Base-by-base conservation (phyloP, 2,797 vertebrate genomes). In the Sebastes matsubarae region DNA sequence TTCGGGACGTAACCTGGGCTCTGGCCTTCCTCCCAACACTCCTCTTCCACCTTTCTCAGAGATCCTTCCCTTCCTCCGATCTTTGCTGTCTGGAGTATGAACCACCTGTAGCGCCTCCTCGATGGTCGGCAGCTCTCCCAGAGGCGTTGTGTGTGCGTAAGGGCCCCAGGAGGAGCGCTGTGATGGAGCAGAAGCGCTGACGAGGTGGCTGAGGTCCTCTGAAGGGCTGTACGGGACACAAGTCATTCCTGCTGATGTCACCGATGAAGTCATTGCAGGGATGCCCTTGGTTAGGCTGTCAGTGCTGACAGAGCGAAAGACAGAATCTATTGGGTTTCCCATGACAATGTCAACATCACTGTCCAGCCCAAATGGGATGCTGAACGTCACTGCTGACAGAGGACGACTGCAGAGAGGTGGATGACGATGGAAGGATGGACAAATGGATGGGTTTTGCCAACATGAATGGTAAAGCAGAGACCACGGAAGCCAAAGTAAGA, bases 291-390 rank as follows among this genome's bases (percentile, higher is more conserved):
- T 91, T 80, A 97, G 94, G 93, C 96, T 97, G 91, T 98, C 97
- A 0, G 95, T 96, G 93, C 97, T 98, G 93, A 95, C 95, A 0
- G 97, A 98, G 81, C 96, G 97, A 80, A 96, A 96, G 16, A 98
- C 93, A 92, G 90, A 93, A 87, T 93, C 94, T 68, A 97, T 96
- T 10, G 97, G 97, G 93, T 98, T 98, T 79, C 97, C 97, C 97
- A 98, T 98, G 87, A 98, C 97, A 64, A 98, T 95, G 86, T 98
- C 97, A 92, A 98, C 97, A 67, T 98, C 97, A 94, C 97, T 98
- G 96, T 98, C 97, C 95, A 98, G 94, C 87, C 97, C 97, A 93
- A 98, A 98, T 87, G 97, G 97, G 89, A 98, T 98, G 95, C 97
- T 97, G 95, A 98, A 98, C 34, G 97, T 96, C 91, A 97, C 96